phyloP scores from a whole-genome alignment of 2,797 vertebrate species.

The Artibeus lituratus region DNA sequence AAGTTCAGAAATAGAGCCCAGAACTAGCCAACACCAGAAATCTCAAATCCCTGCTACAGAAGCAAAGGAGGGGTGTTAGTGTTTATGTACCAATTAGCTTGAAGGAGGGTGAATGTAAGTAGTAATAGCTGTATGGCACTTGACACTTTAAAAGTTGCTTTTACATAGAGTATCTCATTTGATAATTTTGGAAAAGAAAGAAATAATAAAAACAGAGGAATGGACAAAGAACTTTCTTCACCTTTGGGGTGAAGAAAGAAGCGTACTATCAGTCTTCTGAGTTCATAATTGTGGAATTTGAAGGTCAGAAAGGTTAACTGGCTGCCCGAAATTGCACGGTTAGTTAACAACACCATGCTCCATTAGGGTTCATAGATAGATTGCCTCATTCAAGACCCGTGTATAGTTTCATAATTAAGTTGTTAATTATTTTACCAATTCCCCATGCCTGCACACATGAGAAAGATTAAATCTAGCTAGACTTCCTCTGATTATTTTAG shows the following conservation, averaged over 20 bases:
- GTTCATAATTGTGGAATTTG: neutral
- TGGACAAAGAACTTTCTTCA: neutral
- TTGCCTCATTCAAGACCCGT: neutral
- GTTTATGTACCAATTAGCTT: too few relatives aligned
- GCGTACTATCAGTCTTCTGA: neutral
- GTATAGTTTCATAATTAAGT: neutral
- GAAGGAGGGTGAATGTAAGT: neutral
- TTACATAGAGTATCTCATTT: neutral
- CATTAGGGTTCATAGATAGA: neutral
- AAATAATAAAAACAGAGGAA: neutral
- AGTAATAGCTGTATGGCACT: neutral
- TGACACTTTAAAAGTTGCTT: neutral
- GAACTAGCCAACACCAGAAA: neutral
- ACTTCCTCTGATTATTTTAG: neutral
- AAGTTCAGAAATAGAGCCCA: neutral
- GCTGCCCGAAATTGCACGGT: neutral
- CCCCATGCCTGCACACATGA: neutral
- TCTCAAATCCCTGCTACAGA: neutral
- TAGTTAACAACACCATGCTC: neutral
- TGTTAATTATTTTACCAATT: slow-evolving; percentile 14
- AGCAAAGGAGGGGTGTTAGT: neutral
- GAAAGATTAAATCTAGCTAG: neutral
- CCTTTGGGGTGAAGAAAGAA: neutral
- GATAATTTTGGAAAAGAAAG: neutral
- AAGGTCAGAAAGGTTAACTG: neutral